Evolutionary conservation across 2,113 vertebrate genomes (phyloP).

Genomic region (Crotalus helleri): DNA sequence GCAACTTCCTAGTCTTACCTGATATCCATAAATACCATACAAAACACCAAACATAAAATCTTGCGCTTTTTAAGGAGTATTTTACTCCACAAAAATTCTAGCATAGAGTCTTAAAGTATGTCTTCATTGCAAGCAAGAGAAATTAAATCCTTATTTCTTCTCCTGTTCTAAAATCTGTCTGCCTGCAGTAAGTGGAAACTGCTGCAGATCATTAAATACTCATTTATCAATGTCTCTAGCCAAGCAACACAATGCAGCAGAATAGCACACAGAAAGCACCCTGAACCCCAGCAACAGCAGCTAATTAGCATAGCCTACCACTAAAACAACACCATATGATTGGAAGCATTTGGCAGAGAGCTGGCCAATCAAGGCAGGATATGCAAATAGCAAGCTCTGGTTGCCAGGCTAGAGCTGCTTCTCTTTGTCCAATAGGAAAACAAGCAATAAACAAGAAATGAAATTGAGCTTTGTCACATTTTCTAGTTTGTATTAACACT

Average conservation of each 20-base stretch:
- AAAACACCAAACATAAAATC: background rate
- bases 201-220: conserved; percentile 89
- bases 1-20: background rate
- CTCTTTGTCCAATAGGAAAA: conserved; percentile 96
- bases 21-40: background rate
- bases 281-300: conserved; percentile 97
- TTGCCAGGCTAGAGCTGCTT: conserved; percentile 96
- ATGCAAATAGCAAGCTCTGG: conserved; percentile 96
- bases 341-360: conserved; percentile 79
- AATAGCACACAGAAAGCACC: conserved; percentile 83
- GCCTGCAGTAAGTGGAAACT: conserved; percentile 84
- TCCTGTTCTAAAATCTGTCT: conserved; percentile 65
- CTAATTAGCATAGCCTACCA: conserved; percentile 99
- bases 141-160: conserved; percentile 65
- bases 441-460: conserved; percentile 97
- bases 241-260: conserved; percentile 94
- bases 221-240: conserved; percentile 92
- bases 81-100: conserved; percentile 8
- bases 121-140: conserved; percentile 49
- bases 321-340: conserved; percentile 80
- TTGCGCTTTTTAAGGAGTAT: background rate
- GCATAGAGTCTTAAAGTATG: background rate
- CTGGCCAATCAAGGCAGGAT: conserved; percentile 84
- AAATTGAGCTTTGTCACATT: conserved; percentile 97
- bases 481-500: conserved; percentile 90